Base-by-base conservation (phyloP, 2,113 vertebrate species). In the Thymallus thymallus region DNA sequence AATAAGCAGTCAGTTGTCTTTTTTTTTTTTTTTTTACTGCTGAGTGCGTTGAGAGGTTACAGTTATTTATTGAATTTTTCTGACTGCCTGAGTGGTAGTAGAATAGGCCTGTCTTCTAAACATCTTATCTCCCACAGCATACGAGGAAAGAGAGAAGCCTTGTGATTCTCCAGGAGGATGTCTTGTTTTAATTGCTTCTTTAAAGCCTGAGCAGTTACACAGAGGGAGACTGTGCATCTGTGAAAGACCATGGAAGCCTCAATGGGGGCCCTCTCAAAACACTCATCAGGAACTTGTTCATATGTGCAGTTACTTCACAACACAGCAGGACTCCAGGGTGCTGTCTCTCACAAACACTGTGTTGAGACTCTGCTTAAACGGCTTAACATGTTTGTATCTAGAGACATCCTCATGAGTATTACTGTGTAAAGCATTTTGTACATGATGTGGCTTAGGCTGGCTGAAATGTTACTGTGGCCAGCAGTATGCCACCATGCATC, bases 101-200 rank as follows among this genome's bases (percentile, higher is more conserved):
- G 81, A 88, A 89, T 79, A 84, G 83, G 29, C 71, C 80, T 72
- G 61, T 74, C 10, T 51, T 86, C 72, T 75, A 73, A 85, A 78
- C 80, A 35, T 75, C 88, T 89, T 89, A 89, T 89, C 87, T 77
- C 20, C 14, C 1, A 72, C 80, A 82, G 80, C 87, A 87, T 81
- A 72, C 63, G 77, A 90, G 71, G 71, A 74, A 72, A 78, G 35
- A 41, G 68, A 73, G 18, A 41, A 73, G 81, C 67, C 70, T 76
- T 72, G 82, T 74, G 76, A 84, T 79, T 77, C 84, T 83, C 72
- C 84, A 79, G 80, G 82, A 87, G 68, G 82, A 84, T 75, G 83
- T 89, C 82, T 83, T 76, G 64, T 90, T 89, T 90, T 88, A 89
- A 90, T 88, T 87, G 86, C 84, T 87, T 88, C 76, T 84, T 88